A percentile compares a stretch with the other conserved stretches of the same genome.
These are phyloP conservation scores for Thyatira batis DNA, from an alignment of 2,888 invertebrate species.

Conservation along the genomic window DNA sequence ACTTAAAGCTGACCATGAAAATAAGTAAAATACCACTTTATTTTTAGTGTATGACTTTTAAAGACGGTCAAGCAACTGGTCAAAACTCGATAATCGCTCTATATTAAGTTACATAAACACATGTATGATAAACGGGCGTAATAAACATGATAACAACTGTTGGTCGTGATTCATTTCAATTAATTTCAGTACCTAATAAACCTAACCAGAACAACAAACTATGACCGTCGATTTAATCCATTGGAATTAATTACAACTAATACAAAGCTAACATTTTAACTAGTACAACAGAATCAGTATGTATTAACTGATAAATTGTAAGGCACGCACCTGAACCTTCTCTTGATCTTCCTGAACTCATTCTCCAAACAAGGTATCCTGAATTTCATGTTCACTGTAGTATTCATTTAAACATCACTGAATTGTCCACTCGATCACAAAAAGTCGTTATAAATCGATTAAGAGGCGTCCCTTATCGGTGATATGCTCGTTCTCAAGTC, in stretches of 20 bases:
- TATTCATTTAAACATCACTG: conserved; percentile 8
- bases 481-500: conserved; percentile 37
- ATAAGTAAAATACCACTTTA: too few species aligned
- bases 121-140: background rate
- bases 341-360: conserved; percentile 46
- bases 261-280: background rate
- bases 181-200: background rate
- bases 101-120: background rate
- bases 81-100: background rate
- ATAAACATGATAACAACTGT: background rate
- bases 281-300: background rate
- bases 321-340: conserved; percentile 47
- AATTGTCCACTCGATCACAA: conserved; percentile 12
- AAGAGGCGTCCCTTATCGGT: conserved; percentile 28
- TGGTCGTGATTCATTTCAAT: background rate
- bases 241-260: too few species aligned
- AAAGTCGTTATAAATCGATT: conserved; percentile 11
- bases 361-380: conserved; percentile 38
- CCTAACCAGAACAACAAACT: background rate
- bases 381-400: conserved; percentile 50
- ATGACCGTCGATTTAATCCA: too few species aligned
- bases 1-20: too few species aligned
- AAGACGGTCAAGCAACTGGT: too few species aligned
- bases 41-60: too few species aligned
- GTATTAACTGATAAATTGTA: background rate